Conservation (phyloP, 2,797 vertebrate species). For the Xerus rutilus region DNA sequence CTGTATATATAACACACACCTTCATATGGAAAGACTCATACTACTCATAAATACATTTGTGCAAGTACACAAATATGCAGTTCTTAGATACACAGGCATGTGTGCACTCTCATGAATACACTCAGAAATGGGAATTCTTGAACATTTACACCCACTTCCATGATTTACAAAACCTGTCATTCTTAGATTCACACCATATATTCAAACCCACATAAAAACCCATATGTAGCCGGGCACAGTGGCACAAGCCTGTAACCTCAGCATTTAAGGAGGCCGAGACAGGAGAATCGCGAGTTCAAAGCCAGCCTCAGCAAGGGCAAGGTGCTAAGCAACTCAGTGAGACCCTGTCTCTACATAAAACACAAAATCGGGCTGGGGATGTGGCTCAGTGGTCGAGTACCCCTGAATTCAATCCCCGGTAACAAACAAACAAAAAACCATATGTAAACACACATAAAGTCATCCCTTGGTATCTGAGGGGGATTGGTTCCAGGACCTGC, state of each 20-base stretch:
- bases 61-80: background rate
- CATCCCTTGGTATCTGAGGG: background rate
- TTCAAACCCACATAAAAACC: background rate
- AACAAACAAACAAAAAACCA: no score
- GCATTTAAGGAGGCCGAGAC: no score
- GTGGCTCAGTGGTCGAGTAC: no score
- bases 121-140: background rate
- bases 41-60: background rate
- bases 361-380: no score
- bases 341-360: no score
- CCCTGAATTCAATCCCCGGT: no score
- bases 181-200: background rate
- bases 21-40: background rate
- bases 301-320: no score
- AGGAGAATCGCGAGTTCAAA: no score
- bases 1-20: background rate
- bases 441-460: background rate
- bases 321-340: no score
- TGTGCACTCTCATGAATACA: background rate
- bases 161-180: background rate
- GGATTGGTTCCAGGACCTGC: background rate
- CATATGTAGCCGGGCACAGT: no score
- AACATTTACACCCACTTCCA: background rate
- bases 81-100: background rate
- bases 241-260: no score